Conservation (phyloP, 2,113 vertebrate species). For the Lophius piscatorius region DNA sequence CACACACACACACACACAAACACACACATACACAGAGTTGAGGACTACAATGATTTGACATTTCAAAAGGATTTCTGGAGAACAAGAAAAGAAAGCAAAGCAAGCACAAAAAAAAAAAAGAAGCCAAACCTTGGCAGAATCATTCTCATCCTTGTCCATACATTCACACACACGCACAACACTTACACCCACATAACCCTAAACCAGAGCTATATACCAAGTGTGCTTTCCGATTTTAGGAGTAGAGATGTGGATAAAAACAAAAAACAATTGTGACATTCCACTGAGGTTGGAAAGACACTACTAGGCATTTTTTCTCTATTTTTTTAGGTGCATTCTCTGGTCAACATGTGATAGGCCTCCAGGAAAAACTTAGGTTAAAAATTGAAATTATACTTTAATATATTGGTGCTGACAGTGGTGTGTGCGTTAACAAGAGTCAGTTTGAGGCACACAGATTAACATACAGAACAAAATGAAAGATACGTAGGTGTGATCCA, state of each 20-base stretch:
- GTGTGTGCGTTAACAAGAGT: conserved; percentile 61
- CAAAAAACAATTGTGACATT: conserved; percentile 73
- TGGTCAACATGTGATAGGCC: conserved; percentile 74
- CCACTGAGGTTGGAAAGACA: conserved; percentile 78
- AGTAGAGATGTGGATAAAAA: conserved; percentile 66
- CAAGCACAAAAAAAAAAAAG: conserved; percentile 41
- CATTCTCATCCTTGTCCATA: conserved; percentile 33
- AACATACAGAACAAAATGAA: conserved; percentile 61
- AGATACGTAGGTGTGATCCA: conserved; percentile 45
- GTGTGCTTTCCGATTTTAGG: conserved; percentile 69
- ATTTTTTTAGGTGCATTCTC: conserved; percentile 71
- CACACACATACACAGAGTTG: neutral
- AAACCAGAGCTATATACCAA: conserved; percentile 72
- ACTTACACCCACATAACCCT: conserved; percentile 36
- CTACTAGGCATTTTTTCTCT: conserved; percentile 71
- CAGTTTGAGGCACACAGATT: conserved; percentile 68
- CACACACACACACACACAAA: conserved; percentile 7
- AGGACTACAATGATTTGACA: conserved; percentile 29
- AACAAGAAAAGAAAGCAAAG: conserved; percentile 47
- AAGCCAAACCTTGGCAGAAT: conserved; percentile 26
- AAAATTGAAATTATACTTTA: conserved; percentile 21
- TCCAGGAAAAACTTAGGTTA: conserved; percentile 56
- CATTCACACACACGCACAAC: conserved; percentile 23
- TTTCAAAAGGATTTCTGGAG: conserved; percentile 42
- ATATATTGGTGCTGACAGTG: conserved; percentile 56